Evolutionary conservation across 2,113 vertebrate species (phyloP).

Genomic region (Coregonus clupeaformis): DNA sequence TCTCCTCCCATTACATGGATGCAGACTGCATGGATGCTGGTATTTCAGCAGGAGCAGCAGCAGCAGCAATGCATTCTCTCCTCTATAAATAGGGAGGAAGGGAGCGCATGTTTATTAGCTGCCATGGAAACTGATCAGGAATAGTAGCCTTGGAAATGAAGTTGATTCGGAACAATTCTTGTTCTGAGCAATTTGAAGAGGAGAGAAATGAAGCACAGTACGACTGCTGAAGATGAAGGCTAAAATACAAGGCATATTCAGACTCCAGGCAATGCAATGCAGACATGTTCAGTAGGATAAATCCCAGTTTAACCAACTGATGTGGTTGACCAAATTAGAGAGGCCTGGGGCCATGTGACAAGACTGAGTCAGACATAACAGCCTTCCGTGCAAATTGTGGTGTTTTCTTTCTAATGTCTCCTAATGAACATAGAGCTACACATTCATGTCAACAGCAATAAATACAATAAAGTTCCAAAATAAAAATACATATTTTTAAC

Average conservation of each 20-base stretch:
- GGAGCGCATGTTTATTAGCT: conserved; percentile 59
- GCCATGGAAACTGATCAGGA: conserved; percentile 66
- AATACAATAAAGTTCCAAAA: no score
- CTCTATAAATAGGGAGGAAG: conserved; percentile 49
- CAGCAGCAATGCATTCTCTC: conserved; percentile 1
- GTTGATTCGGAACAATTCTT: conserved; percentile 13
- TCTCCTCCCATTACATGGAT: neutral
- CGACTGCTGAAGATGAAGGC: neutral
- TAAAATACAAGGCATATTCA: neutral
- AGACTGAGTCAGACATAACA: neutral
- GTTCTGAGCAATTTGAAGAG: conserved; percentile 1
- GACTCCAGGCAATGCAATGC: neutral
- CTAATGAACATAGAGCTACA: neutral
- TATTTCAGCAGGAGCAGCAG: conserved; percentile 4
- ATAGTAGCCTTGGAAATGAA: conserved; percentile 22
- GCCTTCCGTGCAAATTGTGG: neutral
- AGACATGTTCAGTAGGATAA: neutral
- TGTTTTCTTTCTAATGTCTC: neutral
- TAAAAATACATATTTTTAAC: no score
- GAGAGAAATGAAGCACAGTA: neutral
- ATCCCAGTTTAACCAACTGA: neutral
- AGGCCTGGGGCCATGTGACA: neutral
- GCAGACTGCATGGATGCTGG: neutral
- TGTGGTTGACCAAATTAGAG: neutral
- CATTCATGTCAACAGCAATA: neutral